Conservation (phyloP, 2,797 vertebrate genomes). For the Pogoniulus pusillus region DNA sequence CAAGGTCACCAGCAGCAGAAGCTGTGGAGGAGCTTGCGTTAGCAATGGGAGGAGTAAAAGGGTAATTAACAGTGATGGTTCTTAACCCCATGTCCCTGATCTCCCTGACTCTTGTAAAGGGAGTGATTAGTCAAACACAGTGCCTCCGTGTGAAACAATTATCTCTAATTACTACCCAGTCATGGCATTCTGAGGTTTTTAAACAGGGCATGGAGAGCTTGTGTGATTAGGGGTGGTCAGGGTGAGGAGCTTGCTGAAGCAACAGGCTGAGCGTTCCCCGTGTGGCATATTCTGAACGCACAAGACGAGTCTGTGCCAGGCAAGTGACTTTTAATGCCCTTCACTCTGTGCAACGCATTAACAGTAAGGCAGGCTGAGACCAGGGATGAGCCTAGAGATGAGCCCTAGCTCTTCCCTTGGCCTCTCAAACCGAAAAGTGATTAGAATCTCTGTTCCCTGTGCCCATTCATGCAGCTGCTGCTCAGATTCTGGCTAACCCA, state of each 20-base stretch:
- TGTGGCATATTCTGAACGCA: background rate
- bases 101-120: background rate
- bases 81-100: background rate
- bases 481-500: background rate
- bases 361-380: background rate
- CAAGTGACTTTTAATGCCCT: background rate
- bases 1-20: background rate
- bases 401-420: fast-evolving
- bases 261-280: background rate
- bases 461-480: background rate
- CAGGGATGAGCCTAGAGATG: fast-evolving
- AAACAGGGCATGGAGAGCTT: background rate
- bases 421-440: fast-evolving
- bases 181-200: background rate
- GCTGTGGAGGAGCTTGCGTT: background rate
- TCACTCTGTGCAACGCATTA: background rate
- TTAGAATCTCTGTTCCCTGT: background rate
- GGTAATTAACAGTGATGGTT: background rate
- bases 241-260: background rate
- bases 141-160: background rate
- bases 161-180: background rate
- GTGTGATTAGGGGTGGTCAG: background rate
- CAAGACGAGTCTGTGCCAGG: background rate
- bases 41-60: background rate
- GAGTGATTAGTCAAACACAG: background rate